phyloP scores from a whole-genome alignment of 2,888 invertebrate species.

The Colostygia pectinataria region DNA sequence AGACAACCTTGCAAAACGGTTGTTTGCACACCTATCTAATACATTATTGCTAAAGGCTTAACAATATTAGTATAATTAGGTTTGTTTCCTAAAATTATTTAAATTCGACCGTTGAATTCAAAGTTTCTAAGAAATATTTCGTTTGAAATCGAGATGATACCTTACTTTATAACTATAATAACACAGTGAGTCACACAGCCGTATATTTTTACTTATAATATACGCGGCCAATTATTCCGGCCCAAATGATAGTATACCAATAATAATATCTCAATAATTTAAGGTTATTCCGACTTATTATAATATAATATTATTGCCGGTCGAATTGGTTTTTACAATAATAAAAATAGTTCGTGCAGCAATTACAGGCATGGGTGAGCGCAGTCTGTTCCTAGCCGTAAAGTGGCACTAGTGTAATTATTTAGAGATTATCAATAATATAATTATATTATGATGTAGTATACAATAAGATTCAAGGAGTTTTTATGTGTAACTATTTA shows the following conservation, averaged over 20 bases:
- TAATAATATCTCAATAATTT: conserved; percentile 65
- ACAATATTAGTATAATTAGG: conserved; percentile 12
- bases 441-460: neutral
- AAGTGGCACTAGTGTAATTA: conserved; percentile 13
- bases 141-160: conserved; percentile 32
- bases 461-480: no score
- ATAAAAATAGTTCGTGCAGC: conserved; percentile 31
- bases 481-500: no score
- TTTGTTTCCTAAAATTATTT: conserved; percentile 20
- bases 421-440: conserved; percentile 20
- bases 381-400: conserved; percentile 14
- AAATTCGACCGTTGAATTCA: conserved; percentile 10
- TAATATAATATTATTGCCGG: conserved; percentile 47
- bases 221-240: conserved; percentile 65
- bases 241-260: conserved; percentile 65
- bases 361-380: conserved; percentile 31
- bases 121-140: conserved; percentile 32
- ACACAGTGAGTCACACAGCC: conserved; percentile 55
- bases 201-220: conserved; percentile 53
- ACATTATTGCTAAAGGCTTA: conserved; percentile 12
- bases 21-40: neutral
- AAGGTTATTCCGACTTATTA: conserved; percentile 49
- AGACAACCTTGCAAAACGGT: no score
- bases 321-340: conserved; percentile 35
- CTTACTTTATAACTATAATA: conserved; percentile 60